Conservation (phyloP, 1,140 invertebrate species). For the Wasmannia auropunctata region DNA sequence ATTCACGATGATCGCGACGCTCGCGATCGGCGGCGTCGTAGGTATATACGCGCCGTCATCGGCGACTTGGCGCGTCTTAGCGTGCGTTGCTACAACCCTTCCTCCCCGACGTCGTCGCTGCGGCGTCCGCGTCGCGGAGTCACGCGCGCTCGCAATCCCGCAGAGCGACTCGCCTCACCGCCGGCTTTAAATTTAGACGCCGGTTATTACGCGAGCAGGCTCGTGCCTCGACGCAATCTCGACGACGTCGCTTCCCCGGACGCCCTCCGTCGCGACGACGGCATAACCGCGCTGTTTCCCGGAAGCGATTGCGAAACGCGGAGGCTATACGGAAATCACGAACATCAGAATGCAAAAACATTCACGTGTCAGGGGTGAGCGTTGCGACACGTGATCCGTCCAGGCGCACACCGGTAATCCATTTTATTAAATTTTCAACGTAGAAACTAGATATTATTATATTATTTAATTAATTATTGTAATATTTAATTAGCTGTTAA, state of each 20-base stretch:
- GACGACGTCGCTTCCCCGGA: constrained; percentile 14
- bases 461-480: constrained; percentile 20
- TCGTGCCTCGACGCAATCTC: constrained; percentile 49
- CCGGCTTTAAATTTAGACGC: constrained; percentile 70
- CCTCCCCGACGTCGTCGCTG: constrained; percentile 24
- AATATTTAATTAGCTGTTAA: constrained; percentile 12
- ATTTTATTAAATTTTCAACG: background rate
- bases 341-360: background rate
- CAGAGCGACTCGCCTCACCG: background rate
- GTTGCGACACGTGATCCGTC: background rate
- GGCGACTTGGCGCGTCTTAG: constrained; percentile 60
- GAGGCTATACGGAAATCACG: constrained; percentile 43
- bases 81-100: constrained; percentile 31
- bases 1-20: constrained; percentile 64
- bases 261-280: constrained; percentile 18
- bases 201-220: constrained; percentile 69
- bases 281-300: constrained; percentile 49
- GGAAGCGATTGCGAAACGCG: constrained; percentile 62
- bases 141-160: constrained; percentile 60
- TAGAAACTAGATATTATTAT: constrained; percentile 20
- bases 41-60: constrained; percentile 63
- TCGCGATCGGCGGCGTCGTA: constrained; percentile 48
- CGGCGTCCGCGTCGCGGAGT: constrained; percentile 53
- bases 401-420: background rate
- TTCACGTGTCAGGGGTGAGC: background rate